These are phyloP conservation scores for Pachymerium ferrugineum DNA, from an alignment of 2,888 invertebrate genomes.

Conservation along the genomic window DNA sequence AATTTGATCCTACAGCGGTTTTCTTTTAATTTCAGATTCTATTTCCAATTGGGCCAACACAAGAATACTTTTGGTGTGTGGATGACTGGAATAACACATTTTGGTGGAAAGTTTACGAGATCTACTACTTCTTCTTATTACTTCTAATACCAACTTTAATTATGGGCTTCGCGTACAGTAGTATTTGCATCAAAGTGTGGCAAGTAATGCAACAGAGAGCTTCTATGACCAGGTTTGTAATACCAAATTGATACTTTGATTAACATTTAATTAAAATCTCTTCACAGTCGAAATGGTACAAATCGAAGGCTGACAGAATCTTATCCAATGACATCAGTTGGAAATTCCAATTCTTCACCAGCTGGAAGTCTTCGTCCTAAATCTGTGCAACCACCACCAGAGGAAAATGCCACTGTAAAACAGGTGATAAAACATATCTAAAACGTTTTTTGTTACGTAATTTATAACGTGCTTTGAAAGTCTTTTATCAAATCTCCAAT, in stretches of 20 bases:
- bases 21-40: conserved; percentile 46
- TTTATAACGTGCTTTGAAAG: too few relatives aligned
- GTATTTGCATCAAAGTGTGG: conserved; percentile 62
- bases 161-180: conserved; percentile 61
- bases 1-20: too few relatives aligned
- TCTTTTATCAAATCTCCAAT: too few relatives aligned
- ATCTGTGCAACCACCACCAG: conserved; percentile 38
- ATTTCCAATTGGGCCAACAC: conserved; percentile 48
- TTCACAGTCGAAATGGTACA: conserved; percentile 35
- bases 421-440: conserved; percentile 42
- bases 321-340: conserved; percentile 34
- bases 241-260: not conserved
- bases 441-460: not conserved
- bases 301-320: conserved; percentile 38
- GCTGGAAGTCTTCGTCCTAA: conserved; percentile 38
- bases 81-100: conserved; percentile 50
- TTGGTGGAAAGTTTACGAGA: conserved; percentile 56
- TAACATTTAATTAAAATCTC: not conserved
- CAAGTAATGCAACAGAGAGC: conserved; percentile 57
- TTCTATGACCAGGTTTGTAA: conserved; percentile 50
- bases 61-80: conserved; percentile 57
- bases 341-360: conserved; percentile 36
- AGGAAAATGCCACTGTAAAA: conserved; percentile 45
- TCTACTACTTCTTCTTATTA: conserved; percentile 60
- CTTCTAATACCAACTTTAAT: conserved; percentile 59